Percentiles rank a stretch among this genome's conserved stretches.
Conservation (phyloP, 2,888 invertebrate species). For the Herminia tarsipennalis region DNA sequence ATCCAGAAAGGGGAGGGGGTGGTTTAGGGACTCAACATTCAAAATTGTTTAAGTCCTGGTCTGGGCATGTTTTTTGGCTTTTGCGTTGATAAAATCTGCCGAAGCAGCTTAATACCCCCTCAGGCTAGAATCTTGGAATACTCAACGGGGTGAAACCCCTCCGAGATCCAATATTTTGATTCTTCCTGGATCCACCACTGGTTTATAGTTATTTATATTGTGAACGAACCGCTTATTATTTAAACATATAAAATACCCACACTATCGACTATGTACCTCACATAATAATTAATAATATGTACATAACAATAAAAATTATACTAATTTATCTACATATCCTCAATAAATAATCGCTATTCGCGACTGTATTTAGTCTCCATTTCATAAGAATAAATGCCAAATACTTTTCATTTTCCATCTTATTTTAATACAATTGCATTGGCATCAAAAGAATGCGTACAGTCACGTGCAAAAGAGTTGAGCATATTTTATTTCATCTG, state of each 20-base stretch:
- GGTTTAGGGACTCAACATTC: too few relatives aligned
- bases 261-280: slow-evolving; percentile 17
- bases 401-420: slow-evolving; percentile 30
- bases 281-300: slow-evolving; percentile 22
- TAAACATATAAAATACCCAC: slow-evolving; percentile 14
- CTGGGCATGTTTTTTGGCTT: too few relatives aligned
- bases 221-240: background rate
- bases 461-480: slow-evolving; percentile 48
- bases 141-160: too few relatives aligned
- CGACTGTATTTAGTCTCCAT: slow-evolving; percentile 46
- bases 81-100: too few relatives aligned
- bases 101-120: too few relatives aligned
- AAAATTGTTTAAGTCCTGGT: too few relatives aligned
- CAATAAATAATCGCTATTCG: slow-evolving; percentile 17
- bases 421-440: slow-evolving; percentile 41
- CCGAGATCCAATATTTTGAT: too few relatives aligned
- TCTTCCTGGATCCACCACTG: too few relatives aligned
- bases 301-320: slow-evolving; percentile 18
- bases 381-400: slow-evolving; percentile 65
- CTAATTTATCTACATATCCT: slow-evolving; percentile 26
- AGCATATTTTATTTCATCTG: slow-evolving; percentile 6
- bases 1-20: too few relatives aligned
- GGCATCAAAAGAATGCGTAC: slow-evolving; percentile 51
- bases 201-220: too few relatives aligned
- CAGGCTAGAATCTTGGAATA: too few relatives aligned